Percentiles rank a stretch among this genome's conserved stretches.
Conservation (phyloP, 2,888 invertebrate genomes). For the Mythimna impura region DNA sequence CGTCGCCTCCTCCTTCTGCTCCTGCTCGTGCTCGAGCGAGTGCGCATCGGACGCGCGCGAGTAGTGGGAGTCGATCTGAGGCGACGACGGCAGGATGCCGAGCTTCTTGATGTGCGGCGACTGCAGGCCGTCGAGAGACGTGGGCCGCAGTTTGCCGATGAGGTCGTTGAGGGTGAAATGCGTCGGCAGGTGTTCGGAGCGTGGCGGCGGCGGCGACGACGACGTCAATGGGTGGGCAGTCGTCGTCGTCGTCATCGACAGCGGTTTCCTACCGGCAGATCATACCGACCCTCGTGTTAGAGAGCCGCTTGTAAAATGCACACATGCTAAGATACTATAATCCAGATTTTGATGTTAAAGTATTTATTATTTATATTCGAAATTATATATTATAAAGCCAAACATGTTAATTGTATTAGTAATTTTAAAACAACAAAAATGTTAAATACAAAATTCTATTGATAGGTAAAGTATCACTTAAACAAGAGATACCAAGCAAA, state of each 20-base stretch:
- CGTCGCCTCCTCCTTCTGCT: slow-evolving; percentile 88
- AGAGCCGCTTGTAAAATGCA: slow-evolving; percentile 72
- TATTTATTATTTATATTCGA: neutral
- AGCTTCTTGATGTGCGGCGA: slow-evolving; percentile 87
- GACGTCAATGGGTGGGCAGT: slow-evolving; percentile 90
- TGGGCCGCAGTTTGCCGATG: slow-evolving; percentile 89
- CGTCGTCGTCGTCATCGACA: slow-evolving; percentile 90
- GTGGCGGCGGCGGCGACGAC: slow-evolving; percentile 89
- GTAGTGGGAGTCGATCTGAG: slow-evolving; percentile 91
- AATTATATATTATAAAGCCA: neutral
- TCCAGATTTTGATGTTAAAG: slow-evolving; percentile 11
- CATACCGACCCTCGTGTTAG: slow-evolving; percentile 83
- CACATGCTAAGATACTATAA: slow-evolving; percentile 15
- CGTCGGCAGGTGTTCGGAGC: slow-evolving; percentile 89
- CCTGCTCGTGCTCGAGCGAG: slow-evolving; percentile 84
- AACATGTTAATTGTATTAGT: slow-evolving; percentile 50
- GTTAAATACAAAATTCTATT: slow-evolving; percentile 49
- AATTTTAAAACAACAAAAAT: slow-evolving; percentile 33
- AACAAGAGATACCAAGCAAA: slow-evolving; percentile 90
- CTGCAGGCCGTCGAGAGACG: slow-evolving; percentile 87
- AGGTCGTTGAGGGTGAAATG: slow-evolving; percentile 90
- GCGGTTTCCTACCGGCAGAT: slow-evolving; percentile 87
- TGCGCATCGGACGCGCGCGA: slow-evolving; percentile 89
- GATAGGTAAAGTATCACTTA: slow-evolving; percentile 65
- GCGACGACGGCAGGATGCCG: slow-evolving; percentile 87